Evolutionary conservation across 2,888 invertebrate genomes (phyloP).

Genomic region (Hirudinaria manillensis): DNA sequence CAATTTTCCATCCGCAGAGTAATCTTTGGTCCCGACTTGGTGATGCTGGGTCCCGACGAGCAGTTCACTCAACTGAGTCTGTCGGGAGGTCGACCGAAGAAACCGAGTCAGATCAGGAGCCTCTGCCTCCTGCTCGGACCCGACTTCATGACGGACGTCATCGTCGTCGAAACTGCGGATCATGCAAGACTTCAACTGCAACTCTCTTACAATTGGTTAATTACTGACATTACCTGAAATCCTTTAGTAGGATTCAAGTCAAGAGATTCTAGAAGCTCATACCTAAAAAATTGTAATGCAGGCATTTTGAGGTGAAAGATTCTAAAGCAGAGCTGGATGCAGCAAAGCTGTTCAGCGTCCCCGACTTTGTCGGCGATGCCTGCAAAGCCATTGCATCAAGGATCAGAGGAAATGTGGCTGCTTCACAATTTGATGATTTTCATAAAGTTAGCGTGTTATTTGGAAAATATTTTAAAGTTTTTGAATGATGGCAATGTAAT

Average conservation of each 20-base stretch:
- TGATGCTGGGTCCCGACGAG: slow-evolving; percentile 58
- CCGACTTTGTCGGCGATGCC: slow-evolving; percentile 58
- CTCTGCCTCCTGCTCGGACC: slow-evolving; percentile 57
- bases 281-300: slow-evolving; percentile 34
- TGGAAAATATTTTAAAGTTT: no score
- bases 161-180: slow-evolving; percentile 58
- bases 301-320: slow-evolving; percentile 54
- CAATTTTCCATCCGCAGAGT: slow-evolving; percentile 47
- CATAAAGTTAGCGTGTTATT: slow-evolving; percentile 53
- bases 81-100: slow-evolving; percentile 58
- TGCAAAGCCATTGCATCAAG: slow-evolving; percentile 58
- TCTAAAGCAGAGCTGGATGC: slow-evolving; percentile 48
- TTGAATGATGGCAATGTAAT: no score
- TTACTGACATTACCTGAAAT: neutral
- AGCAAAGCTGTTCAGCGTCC: slow-evolving; percentile 57
- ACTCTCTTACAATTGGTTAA: slow-evolving; percentile 58
- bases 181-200: slow-evolving; percentile 57
- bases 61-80: slow-evolving; percentile 58
- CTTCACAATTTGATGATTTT: slow-evolving; percentile 57
- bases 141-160: slow-evolving; percentile 58
- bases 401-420: slow-evolving; percentile 57
- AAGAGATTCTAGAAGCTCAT: neutral
- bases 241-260: neutral
- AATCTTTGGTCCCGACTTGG: slow-evolving; percentile 58
- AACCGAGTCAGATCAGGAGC: slow-evolving; percentile 56